Evolutionary conservation across 2,888 invertebrate species (phyloP).

Genomic region (Apodemia hepburni): DNA sequence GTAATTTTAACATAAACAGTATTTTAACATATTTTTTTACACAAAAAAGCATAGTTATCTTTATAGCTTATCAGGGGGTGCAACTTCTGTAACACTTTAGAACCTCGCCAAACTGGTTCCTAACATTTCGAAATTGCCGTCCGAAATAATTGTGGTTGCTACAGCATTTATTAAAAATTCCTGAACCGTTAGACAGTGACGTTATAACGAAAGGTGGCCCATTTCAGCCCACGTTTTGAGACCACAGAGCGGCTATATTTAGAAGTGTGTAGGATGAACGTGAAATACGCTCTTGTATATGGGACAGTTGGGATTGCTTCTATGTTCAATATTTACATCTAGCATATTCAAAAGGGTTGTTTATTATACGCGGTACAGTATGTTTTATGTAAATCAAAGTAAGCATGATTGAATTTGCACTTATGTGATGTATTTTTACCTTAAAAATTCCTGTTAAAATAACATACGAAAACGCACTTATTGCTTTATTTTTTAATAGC

Average conservation of each 20-base stretch:
- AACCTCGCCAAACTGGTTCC: not conserved
- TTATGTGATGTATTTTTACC: no score
- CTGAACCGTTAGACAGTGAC: not conserved
- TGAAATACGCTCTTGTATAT: not conserved
- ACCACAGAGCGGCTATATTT: slow-evolving; percentile 5
- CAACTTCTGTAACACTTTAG: not conserved
- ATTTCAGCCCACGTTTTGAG: not conserved
- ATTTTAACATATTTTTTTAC: no score
- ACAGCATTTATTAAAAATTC: slow-evolving; percentile 6
- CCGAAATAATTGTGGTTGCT: not conserved
- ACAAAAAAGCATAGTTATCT: no score
- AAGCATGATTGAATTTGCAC: no score
- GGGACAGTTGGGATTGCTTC: not conserved
- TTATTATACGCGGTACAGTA: no score
- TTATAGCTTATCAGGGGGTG: not conserved
- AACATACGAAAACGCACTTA: no score
- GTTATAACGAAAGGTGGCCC: not conserved
- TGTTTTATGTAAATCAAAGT: no score
- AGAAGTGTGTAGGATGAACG: slow-evolving; percentile 4
- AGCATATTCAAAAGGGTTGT: no score
- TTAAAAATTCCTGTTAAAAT: no score
- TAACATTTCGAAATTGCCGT: not conserved
- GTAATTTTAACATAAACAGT: no score
- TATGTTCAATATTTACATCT: not conserved
- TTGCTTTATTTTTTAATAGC: no score